Percentiles rank a stretch among this genome's conserved stretches.
These are phyloP conservation scores for Agelastica alni DNA, from an alignment of 2,888 invertebrate genomes.

Conservation along the genomic window DNA sequence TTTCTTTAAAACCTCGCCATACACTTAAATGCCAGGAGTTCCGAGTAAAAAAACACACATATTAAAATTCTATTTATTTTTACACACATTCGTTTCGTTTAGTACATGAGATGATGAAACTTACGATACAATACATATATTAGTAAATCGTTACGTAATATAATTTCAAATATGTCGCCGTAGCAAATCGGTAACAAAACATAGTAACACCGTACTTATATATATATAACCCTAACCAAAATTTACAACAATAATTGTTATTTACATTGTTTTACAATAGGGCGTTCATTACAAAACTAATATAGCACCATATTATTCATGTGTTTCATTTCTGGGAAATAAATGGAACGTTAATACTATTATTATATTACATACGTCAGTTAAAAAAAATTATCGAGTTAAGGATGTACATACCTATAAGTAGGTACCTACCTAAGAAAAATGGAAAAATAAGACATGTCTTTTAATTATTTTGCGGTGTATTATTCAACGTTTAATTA, in stretches of 20 bases:
- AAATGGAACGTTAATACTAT: constrained; percentile 9
- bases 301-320: constrained; percentile 45
- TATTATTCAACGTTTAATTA: no score
- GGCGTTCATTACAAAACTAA: constrained; percentile 31
- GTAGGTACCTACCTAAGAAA: no score
- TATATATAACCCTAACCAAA: constrained; percentile 38
- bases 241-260: constrained; percentile 42
- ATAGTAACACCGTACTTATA: constrained; percentile 27
- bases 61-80: constrained; percentile 17
- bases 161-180: constrained; percentile 34
- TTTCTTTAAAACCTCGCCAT: no score
- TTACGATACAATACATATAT: constrained; percentile 19
- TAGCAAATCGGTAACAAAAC: constrained; percentile 34
- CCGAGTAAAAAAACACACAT: no score
- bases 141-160: constrained; percentile 11
- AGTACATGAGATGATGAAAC: constrained; percentile 15
- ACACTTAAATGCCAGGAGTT: no score
- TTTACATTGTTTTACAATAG: constrained; percentile 45
- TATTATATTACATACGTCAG: constrained; percentile 16
- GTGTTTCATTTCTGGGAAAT: constrained; percentile 17
- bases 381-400: no score
- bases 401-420: no score
- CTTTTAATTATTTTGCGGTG: no score
- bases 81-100: constrained; percentile 15
- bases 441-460: not conserved